Evolutionary conservation across 2,888 invertebrate genomes (phyloP), one percentile per base, ranked within the genome.

Genomic region (Tetanocera ferruginea): DNA sequence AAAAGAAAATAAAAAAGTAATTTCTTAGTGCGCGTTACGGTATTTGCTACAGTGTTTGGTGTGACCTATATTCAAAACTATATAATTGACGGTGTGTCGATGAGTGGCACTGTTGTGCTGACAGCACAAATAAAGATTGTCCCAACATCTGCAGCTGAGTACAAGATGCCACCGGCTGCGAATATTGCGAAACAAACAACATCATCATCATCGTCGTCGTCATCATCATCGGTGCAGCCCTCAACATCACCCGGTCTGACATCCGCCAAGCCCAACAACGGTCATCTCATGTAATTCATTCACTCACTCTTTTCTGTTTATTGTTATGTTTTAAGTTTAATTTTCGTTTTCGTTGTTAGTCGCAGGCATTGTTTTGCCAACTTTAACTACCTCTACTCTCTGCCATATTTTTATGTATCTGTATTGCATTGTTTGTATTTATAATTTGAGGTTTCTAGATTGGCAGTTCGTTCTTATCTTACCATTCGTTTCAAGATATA

Each of bases 181-280:
- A 69, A 74, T 23, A 11, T 43, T 67, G 52, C 55, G 62, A 78
- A 52, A 60, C 80, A 76, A 78, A 76, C 82, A 80, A 57, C 81
- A 81, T 81, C 84, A 81, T 78, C 81, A 83, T 84, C 81, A 51
- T 57, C 57, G 1, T 55, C 72, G 34, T 77, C 81, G 83, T 81
- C 83, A 78, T 79, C 81, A 66, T 82, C 82, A 84, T 76, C 76
- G 17, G 55, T 66, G 37, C 49, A 60, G 62, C 51, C 72, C 43
- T 67, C 74, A 66, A 62, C 64, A 31, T 70, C 76, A 34, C 34
- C 51, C 71, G 43, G 66, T 60, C 55, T 71, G 60, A 28, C 62
- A 51, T 31, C 71, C 19, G 67, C 52, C 37, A 76, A 78, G 60
- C 66, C 67, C 67, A 76, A 60, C 74, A 75, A 76, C 67, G 76